Evolutionary conservation across 2,888 invertebrate genomes (phyloP).

Genomic region (Ectobius pallidus): DNA sequence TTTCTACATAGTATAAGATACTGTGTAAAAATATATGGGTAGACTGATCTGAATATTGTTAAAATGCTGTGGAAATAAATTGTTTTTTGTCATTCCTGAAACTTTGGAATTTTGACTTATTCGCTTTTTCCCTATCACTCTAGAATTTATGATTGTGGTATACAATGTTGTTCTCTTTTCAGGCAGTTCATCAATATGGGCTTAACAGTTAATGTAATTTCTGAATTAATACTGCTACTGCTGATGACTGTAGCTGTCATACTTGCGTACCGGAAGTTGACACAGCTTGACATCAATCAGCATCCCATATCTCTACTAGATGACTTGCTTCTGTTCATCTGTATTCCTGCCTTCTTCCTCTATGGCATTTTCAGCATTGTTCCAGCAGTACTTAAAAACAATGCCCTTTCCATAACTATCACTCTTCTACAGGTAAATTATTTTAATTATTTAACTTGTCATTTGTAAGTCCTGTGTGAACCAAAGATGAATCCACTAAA

Average conservation of each 20-base stretch:
- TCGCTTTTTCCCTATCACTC: no score
- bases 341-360: conserved; percentile 74
- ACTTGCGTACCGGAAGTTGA: conserved; percentile 67
- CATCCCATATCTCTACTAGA: conserved; percentile 70
- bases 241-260: conserved; percentile 65
- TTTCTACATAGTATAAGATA: no score
- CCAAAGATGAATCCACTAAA: no score
- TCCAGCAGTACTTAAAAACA: conserved; percentile 64
- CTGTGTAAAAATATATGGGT: no score
- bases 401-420: conserved; percentile 60
- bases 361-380: conserved; percentile 72
- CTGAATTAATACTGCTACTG: conserved; percentile 61
- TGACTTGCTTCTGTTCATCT: conserved; percentile 72
- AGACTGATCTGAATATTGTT: no score
- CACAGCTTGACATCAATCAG: conserved; percentile 68
- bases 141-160: no score
- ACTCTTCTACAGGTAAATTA: conserved; percentile 62
- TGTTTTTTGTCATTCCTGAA: no score
- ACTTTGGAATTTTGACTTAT: no score
- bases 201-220: conserved; percentile 58
- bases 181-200: conserved; percentile 60
- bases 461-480: no score
- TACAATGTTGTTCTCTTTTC: no score
- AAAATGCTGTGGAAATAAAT: no score
- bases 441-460: no score